Base-by-base conservation (phyloP, 2,888 invertebrate species). In the Drosophila subquinaria region DNA sequence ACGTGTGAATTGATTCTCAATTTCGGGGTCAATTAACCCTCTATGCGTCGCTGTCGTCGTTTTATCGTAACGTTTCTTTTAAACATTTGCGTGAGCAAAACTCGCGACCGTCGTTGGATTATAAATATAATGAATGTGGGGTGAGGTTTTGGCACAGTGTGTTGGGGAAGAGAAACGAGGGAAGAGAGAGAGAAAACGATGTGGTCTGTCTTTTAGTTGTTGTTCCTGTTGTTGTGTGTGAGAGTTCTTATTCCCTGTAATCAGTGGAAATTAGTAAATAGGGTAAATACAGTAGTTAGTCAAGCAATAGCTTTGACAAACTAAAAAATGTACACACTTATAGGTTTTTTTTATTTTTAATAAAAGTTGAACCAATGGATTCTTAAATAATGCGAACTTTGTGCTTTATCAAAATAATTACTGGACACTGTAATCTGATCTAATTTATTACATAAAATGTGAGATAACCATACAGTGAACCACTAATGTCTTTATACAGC, bases 51-150 rank as follows among this genome's bases (percentile, higher is more conserved):
- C 68, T 73, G 67, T 76, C 8, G 30, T 30, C 30, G 30, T 30
- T 30, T 30, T 73, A 70, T 65, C 59, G 50, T 63, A 55, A 33
- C 50, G 64, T 66, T 76, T 73, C 63, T 82, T 73, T 76, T 23
- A n/a, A 79, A 72, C 71, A 85, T 78, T 78, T 82, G 79, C 80
- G 80, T 78, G 76, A 68, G 71, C 27, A 55, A 27, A 40, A 30
- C 17, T 53, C 35, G 48, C 52, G 59, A 55, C 53, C 50, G 50
- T 56, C 45, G 36, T 48, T 27, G 51, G 35, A 40, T 35, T 36
- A 52, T 33, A 55, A 55, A 67, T 53, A 53, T 40, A 53, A 53
- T 40, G 6, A 23, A 17, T 40, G 23, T 53, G 48, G 47, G 38
- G 40, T 43, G 42, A 36, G 40, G 13, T 36, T 38, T 40, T 27